Evolutionary conservation across 2,797 vertebrate genomes (phyloP), one percentile per base, ranked within the genome.

Genomic region (Pangasius larnaudii): DNA sequence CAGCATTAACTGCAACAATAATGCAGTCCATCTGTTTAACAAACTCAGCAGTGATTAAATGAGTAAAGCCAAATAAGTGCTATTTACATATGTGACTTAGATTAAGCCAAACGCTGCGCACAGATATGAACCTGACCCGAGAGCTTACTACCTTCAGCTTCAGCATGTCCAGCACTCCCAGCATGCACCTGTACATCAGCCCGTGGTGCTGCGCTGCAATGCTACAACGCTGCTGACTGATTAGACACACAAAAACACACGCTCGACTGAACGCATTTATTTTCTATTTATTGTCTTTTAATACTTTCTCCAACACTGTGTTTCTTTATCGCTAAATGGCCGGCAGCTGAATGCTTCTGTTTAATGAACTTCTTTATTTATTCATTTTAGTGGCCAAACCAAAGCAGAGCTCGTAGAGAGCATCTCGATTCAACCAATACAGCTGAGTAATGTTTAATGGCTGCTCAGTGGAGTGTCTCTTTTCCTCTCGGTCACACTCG

Each of bases 101-200:
- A 18, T 89, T 93, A 81, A 91, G 92, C 0, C 96, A 96, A 89
- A 93, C 89, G 56, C 85, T 93, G 22, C 91, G 53, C 0, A 91
- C 95, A 65, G 96, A 97, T 87, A 94, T 96, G 88, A 96, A 92
- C 80, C 92, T 97, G 71, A 96, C 94, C 16, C 96, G 94, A 39
- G 98, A 99, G 93, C 96, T 97, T 22, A 93, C 98, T 86, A 94
- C 94, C 59, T 97, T 99, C 92, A 99, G 98, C 91, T 99, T 99
- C 95, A 99, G 98, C 88, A 98, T 98, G 51, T 97, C 97, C 90
- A 97, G 94, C 77, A 94, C 96, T 0, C 98, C 98, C n/a, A 97
- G 98, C 87, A 93, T 99, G 58, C 95, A 99, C 6, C 90, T 99
- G 85, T 99, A 99, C 0, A 88, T 98, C 94, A 98, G 97, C 92